phyloP scores from a whole-genome alignment of 2,797 vertebrate species.

The Macropodus opercularis region DNA sequence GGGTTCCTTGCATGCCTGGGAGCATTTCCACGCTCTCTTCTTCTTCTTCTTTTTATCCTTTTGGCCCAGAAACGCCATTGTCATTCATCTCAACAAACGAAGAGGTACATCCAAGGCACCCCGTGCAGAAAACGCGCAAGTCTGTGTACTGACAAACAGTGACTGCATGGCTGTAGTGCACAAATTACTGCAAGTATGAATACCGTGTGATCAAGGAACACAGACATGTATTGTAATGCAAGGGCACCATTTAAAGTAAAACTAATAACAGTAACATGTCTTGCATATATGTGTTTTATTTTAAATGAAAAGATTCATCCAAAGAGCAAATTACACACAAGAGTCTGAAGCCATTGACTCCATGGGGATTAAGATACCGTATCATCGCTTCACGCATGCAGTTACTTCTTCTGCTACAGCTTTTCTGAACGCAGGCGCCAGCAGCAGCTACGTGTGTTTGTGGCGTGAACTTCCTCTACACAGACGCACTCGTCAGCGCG shows the following conservation, averaged over 20 bases:
- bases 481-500: slow-evolving; percentile 46
- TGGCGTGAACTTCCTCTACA: slow-evolving; percentile 53
- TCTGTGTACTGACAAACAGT: slow-evolving; percentile 17
- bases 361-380: no score
- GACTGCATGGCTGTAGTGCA: slow-evolving; percentile 6
- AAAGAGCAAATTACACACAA: no score
- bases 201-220: neutral
- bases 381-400: no score
- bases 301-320: no score
- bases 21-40: slow-evolving; percentile 59
- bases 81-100: slow-evolving; percentile 49
- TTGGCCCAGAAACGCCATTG: slow-evolving; percentile 64
- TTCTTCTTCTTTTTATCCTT: slow-evolving; percentile 37
- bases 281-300: no score
- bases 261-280: no score
- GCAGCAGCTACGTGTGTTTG: neutral
- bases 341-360: no score
- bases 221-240: slow-evolving; percentile 1
- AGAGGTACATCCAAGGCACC: slow-evolving; percentile 10
- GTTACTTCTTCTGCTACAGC: slow-evolving; percentile 4
- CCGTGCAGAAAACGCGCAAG: slow-evolving; percentile 19
- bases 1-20: slow-evolving; percentile 53
- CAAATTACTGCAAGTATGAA: neutral
- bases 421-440: slow-evolving; percentile 19
- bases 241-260: no score